phyloP scores from a whole-genome alignment of 1,140 invertebrate species.

The Drosophila guanche region DNA sequence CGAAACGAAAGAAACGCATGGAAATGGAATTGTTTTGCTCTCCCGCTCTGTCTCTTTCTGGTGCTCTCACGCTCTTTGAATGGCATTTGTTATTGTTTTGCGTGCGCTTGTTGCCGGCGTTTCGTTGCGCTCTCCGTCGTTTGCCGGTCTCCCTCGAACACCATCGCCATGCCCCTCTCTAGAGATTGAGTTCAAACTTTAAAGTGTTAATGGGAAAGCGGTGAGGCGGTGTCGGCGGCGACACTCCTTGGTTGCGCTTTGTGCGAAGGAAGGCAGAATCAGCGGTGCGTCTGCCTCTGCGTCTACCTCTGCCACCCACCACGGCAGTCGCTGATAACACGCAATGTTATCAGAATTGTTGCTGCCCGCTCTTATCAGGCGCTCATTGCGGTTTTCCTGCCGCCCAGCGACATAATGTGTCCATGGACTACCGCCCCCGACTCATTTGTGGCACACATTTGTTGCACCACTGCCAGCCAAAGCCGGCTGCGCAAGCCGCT shows the following conservation, averaged over 20 bases:
- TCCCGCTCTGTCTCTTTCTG: constrained; percentile 21
- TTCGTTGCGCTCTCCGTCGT: constrained; percentile 35
- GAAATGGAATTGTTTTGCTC: constrained; percentile 41
- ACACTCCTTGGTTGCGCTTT: constrained; percentile 10
- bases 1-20: constrained; percentile 44
- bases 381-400: constrained; percentile 32
- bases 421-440: not conserved
- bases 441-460: constrained; percentile 16
- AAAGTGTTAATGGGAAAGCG: not conserved
- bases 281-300: constrained; percentile 38
- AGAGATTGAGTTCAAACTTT: constrained; percentile 12
- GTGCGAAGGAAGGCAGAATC: constrained; percentile 18
- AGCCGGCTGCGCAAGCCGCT: constrained; percentile 56
- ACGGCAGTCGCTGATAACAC: constrained; percentile 25
- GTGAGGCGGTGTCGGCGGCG: not conserved
- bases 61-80: constrained; percentile 6
- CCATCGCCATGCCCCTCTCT: not conserved
- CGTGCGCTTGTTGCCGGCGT: constrained; percentile 36
- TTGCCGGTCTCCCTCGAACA: constrained; percentile 48
- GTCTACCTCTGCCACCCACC: constrained; percentile 8
- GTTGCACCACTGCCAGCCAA: constrained; percentile 12
- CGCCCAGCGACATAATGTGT: not conserved
- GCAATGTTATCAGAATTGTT: constrained; percentile 24
- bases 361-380: constrained; percentile 31
- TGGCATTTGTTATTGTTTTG: constrained; percentile 67